Base-by-base conservation (phyloP, 2,797 vertebrate genomes). In the Crocidura indochinensis region DNA sequence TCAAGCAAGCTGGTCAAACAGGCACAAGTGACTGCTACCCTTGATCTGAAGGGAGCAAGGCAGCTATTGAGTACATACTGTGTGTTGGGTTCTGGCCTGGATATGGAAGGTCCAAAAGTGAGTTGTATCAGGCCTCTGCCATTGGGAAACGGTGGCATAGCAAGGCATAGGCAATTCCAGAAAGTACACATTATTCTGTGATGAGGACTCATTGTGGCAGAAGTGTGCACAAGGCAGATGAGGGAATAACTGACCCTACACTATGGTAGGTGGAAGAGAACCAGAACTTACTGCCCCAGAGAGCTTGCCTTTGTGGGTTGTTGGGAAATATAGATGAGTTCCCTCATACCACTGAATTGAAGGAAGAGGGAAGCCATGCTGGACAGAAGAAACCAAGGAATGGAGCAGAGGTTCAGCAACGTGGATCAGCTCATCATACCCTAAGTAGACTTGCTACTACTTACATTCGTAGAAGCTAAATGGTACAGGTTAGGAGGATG, bases 1-100 rank as follows among this genome's bases (percentile, higher is more conserved):
- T 92, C 46, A 67, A 51, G 26, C 60, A 88, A 12, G n/a, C 83
- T 95, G 82, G 24, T 91, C 73, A 92, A 27, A 87, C 10, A 85
- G 44, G 88, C 76, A 69, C 69, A 77, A 9, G 38, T 73, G 56
- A 31, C 72, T 67, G 82, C 51, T 79, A 27, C 73, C 69, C 91
- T 65, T 77, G 69, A 22, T 86, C 51, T 87, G 75, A 82, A 53
- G 79, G 27, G 44, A 49, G 47, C 76, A 76, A 31, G 49, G 26
- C 91, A 31, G 65, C 46, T 91, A 51, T 12, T 92, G 76, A 94
- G 80, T n/a, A 89, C 26, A 14, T 73, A 44, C 47, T 79, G 12
- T 91, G 31, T 92, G 46, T 64, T 71, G 64, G 71, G n/a, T 29
- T 27, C 76, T 76, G 53, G 51, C 71, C 53, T 90, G 46, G 31